Evolutionary conservation across 2,888 invertebrate genomes (phyloP).

Genomic region (Dolomedes plantarius): DNA sequence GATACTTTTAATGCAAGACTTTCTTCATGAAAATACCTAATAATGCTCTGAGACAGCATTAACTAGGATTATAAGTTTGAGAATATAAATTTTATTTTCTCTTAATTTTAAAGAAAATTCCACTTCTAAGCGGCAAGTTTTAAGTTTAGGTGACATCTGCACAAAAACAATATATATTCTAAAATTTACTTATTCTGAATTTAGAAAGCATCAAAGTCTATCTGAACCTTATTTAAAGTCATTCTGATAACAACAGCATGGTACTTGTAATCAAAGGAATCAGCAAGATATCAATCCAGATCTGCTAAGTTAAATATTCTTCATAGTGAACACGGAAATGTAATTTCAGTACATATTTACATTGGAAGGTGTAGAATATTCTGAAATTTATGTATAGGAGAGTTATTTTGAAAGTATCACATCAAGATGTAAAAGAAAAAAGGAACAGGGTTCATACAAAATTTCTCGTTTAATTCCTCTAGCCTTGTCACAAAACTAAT

Average conservation of each 20-base stretch:
- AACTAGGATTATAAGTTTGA: too few species aligned
- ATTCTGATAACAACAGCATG: not conserved
- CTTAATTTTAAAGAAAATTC: too few species aligned
- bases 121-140: too few species aligned
- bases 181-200: too few species aligned
- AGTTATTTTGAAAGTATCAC: not conserved
- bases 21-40: too few species aligned
- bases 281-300: not conserved
- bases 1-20: too few species aligned
- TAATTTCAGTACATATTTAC: slow-evolving; percentile 1
- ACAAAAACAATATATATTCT: too few species aligned
- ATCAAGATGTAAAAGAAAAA: not conserved
- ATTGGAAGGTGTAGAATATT: not conserved
- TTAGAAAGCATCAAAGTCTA: too few species aligned
- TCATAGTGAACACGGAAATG: not conserved
- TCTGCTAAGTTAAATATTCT: not conserved
- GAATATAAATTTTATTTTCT: too few species aligned
- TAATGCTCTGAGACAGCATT: too few species aligned
- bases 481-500: too few species aligned
- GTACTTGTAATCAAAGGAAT: not conserved
- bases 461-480: not conserved
- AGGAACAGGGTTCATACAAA: not conserved
- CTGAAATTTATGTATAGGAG: not conserved
- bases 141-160: too few species aligned
- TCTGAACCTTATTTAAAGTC: slow-evolving; percentile 9